Percentiles rank a stretch among this genome's conserved stretches.
Conservation (phyloP, 1,140 invertebrate species). For the Ephestia elutella region DNA sequence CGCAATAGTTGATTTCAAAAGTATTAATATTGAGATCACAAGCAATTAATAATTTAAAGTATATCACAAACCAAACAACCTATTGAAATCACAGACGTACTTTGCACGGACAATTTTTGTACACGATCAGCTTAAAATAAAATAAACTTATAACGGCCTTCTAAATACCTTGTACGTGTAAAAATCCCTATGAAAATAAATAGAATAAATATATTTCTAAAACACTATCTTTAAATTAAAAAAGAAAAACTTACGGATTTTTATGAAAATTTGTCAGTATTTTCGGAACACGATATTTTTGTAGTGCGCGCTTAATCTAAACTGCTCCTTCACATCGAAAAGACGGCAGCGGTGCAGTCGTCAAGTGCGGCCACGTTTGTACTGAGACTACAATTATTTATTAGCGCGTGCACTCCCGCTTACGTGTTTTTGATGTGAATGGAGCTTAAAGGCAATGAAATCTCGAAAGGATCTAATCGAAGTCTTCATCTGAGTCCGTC, state of each 20-base stretch:
- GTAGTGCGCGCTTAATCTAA: slow-evolving; percentile 22
- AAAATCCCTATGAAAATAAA: slow-evolving; percentile 26
- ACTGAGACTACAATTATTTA: too few relatives aligned
- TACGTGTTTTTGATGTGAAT: not conserved
- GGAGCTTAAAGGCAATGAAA: slow-evolving; percentile 4
- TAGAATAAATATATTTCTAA: slow-evolving; percentile 23
- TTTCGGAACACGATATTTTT: slow-evolving; percentile 6
- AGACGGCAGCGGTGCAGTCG: not conserved
- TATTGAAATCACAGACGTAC: slow-evolving; percentile 14
- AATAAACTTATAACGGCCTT: not conserved
- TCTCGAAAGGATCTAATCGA: slow-evolving; percentile 39
- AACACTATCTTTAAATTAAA: not conserved
- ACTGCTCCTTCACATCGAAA: not conserved
- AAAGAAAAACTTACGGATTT: not conserved
- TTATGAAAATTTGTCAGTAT: not conserved
- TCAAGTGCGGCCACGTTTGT: too few relatives aligned
- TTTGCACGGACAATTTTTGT: slow-evolving; percentile 22
- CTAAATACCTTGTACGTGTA: slow-evolving; percentile 14
- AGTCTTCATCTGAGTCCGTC: slow-evolving; percentile 67
- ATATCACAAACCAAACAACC: slow-evolving; percentile 31
- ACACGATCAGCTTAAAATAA: slow-evolving; percentile 18
- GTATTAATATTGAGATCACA: slow-evolving; percentile 69
- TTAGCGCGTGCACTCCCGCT: not conserved
- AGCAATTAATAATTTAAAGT: slow-evolving; percentile 52
- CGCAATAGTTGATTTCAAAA: slow-evolving; percentile 37